These are phyloP conservation scores for Micropoecilia bifurca DNA, from an alignment of 2,797 vertebrate genomes.

Conservation along the genomic window DNA sequence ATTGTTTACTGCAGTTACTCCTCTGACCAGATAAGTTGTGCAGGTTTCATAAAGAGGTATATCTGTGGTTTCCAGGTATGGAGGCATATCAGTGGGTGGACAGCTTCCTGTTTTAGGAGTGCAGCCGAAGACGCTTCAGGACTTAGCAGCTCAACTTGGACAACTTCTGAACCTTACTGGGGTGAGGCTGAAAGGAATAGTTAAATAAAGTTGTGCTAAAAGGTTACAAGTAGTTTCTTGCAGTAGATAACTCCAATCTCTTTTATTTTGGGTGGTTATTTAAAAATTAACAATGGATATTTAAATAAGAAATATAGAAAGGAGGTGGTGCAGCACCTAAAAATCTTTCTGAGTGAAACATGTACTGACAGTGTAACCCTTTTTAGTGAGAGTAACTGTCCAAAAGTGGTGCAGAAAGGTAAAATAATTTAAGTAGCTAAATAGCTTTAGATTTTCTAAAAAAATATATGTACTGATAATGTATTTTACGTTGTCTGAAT, in stretches of 20 bases:
- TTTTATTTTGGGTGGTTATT: neutral
- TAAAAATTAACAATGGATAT: neutral
- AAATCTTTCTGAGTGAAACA: neutral
- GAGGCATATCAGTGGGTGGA: conserved; percentile 93
- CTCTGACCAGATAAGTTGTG: neutral
- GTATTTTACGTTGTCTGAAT: neutral
- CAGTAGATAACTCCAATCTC: neutral
- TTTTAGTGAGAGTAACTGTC: neutral
- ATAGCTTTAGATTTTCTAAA: neutral
- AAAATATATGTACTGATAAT: neutral
- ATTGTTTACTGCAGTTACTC: conserved; percentile 4
- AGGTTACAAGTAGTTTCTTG: neutral
- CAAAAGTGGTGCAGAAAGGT: neutral
- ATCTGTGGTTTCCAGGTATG: conserved; percentile 83
- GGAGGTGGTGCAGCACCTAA: neutral
- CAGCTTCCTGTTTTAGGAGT: conserved; percentile 85
- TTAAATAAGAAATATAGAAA: neutral
- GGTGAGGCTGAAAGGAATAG: conserved; percentile 67
- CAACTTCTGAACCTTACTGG: conserved; percentile 89
- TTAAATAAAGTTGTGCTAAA: neutral
- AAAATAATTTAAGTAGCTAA: neutral
- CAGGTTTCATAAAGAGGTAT: conserved; percentile 3
- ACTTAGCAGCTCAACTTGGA: conserved; percentile 85
- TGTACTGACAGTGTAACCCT: neutral
- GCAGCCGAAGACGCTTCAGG: conserved; percentile 80